Evolutionary conservation across 2,888 invertebrate genomes (phyloP), one percentile per base, ranked within the genome.

Genomic region (Trissolcus japonicus): DNA sequence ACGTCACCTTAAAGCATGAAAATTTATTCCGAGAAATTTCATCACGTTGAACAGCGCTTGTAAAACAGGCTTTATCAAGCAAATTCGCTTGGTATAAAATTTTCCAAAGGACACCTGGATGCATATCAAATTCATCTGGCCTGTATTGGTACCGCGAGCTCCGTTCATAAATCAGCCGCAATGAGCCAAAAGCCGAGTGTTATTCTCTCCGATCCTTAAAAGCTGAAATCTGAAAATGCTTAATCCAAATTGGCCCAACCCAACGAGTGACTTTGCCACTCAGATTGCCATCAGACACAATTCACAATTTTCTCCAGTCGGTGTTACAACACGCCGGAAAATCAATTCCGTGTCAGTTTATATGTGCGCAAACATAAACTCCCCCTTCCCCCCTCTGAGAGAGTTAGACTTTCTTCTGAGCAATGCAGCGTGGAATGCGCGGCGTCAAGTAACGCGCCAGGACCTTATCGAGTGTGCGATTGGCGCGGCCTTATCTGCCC

Each of bases 361-460:
- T 61, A 35, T 35, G 35, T 6, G 65, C 63, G 69, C 75, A 60
- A 65, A 67, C 63, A 77, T 46, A 71, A 68, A 51, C 61, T 46
- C 55, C 62, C 71, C 55, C 55, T 11, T 59, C 40, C 55, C 62
- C 71, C 55, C 55, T 11, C 51, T 17, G 51, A 46, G 14, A 63
- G 75, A 59, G 35, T 63, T 69, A 57, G 65, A 81, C 82, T 82
- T 82, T 81, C 80, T 81, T 81, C 75, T 76, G 78, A 80, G 80
- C 80, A 79, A 81, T 80, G 80, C 72, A 71, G 73, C 76, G 69
- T 62, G 82, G 82, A 82, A 81, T 81, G 82, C 77, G 72, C 80
- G 76, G 78, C 65, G 62, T 54, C 72, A 75, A 46, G 56, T 72
- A 16, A 17, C 46, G 46, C 54, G 75, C 65, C 61, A 16, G 61